Base-by-base conservation (phyloP, 92 coral and sea anemone species). In the Epizoanthus ramosus region DNA sequence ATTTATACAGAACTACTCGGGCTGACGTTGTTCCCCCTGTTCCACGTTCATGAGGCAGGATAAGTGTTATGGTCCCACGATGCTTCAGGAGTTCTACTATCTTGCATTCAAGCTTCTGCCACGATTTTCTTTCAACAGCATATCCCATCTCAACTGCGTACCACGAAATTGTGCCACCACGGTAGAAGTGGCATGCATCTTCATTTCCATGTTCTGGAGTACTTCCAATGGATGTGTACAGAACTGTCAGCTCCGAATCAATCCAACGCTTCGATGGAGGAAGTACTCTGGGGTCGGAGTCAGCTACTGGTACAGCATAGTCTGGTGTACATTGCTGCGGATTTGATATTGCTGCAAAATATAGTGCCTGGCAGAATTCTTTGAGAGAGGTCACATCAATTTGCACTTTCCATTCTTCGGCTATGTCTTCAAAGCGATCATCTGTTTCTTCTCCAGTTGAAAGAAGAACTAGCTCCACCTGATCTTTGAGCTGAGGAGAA, bases 101-200 rank as follows among this genome's bases (percentile, higher is more conserved):
- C 16, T 63, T 63, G 18, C 4, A 2, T 24, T 63, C 4, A 0
- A 63, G 0, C 5, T 0, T 10, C 0, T 23, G 0, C 69, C 69
- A n/a, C 0, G 1, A 31, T 28, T 72, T 80, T 56, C 94, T 86
- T 77, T 88, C 89, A 16, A 91, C 71, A n/a, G 89, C 94, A 21
- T 91, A 83, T 0, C 70, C 88, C 64, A 37, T 76, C 0, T 79
- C 50, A 4, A 88, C 18, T 8, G 90, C 94, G 66, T 91, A 91
- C 94, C 94, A 91, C 1, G 94, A 91, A 52, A 91, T 88, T 18
- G 74, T 69, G 1, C 94, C 94, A 7, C 94, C 94, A 4, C 94
- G 92, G 47, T 88, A 91, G 60, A 91, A 91, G 65, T 91, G 94
- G 16, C 39, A 33, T 0, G 92, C 94, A 82, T 91, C 95, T 2